Evolutionary conservation across 2,797 vertebrate species (phyloP).

Genomic region (Valencia hispanica): DNA sequence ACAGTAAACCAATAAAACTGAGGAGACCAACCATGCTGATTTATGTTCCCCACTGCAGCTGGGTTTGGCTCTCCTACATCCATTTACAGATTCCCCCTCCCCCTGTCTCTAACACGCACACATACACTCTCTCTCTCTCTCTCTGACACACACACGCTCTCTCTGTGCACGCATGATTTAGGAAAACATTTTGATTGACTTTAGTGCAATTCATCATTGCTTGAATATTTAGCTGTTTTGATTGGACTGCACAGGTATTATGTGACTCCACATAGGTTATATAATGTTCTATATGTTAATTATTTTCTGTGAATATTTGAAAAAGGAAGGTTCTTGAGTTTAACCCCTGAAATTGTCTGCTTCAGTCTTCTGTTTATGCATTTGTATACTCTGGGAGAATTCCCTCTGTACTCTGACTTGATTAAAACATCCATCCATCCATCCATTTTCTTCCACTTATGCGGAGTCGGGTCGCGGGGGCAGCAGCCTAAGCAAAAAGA

Average conservation of each 20-base stretch:
- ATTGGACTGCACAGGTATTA: background rate
- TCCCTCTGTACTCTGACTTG: too few species aligned
- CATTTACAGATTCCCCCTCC: slow-evolving; percentile 31
- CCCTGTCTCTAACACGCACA: background rate
- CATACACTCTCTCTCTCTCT: background rate
- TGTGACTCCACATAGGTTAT: background rate
- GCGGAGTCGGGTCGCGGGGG: too few species aligned
- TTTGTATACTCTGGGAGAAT: too few species aligned
- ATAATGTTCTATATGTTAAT: background rate
- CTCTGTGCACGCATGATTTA: slow-evolving; percentile 7
- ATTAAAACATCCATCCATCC: too few species aligned
- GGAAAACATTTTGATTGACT: slow-evolving; percentile 39
- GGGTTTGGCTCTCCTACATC: slow-evolving; percentile 34
- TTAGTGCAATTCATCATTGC: slow-evolving; percentile 34
- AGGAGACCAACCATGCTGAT: slow-evolving; percentile 55
- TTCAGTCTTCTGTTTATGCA: too few species aligned
- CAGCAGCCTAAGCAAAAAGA: too few species aligned
- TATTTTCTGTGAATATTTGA: background rate
- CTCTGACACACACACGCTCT: slow-evolving; percentile 1
- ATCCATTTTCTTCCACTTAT: too few species aligned
- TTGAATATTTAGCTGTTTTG: background rate
- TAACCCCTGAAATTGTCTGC: too few species aligned
- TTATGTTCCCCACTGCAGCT: slow-evolving; percentile 45
- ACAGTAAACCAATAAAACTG: slow-evolving; percentile 46
- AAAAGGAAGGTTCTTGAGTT: too few species aligned